These are phyloP conservation scores for Paramisgurnus dabryanus DNA, from an alignment of 2,113 vertebrate genomes.

Conservation along the genomic window DNA sequence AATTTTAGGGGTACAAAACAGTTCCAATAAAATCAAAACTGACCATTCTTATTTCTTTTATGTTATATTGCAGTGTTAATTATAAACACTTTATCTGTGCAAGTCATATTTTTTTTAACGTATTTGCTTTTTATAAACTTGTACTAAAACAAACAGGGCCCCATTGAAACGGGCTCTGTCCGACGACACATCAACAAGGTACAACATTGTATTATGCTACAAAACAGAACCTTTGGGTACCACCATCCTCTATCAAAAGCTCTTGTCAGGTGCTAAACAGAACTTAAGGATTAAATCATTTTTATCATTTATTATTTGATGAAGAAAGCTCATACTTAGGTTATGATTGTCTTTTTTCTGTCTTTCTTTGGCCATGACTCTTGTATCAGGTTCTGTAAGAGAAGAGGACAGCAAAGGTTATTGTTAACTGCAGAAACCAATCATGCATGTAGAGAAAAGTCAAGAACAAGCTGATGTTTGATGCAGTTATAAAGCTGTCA, in stretches of 20 bases:
- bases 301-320: background rate
- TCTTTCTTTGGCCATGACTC: slow-evolving; percentile 92
- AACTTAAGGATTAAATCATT: background rate
- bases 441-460: background rate
- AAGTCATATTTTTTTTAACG: too few species aligned
- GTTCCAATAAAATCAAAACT: too few species aligned
- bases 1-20: too few species aligned
- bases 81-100: too few species aligned
- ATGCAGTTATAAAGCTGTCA: background rate
- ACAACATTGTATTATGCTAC: too few species aligned
- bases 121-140: too few species aligned
- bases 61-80: too few species aligned
- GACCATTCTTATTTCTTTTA: too few species aligned
- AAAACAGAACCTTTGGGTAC: too few species aligned
- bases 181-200: too few species aligned
- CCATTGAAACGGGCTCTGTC: too few species aligned
- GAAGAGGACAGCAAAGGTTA: slow-evolving; percentile 55
- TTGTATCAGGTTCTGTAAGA: slow-evolving; percentile 85
- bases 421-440: background rate
- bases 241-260: background rate
- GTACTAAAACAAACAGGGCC: too few species aligned
- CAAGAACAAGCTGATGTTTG: background rate
- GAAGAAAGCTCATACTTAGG: slow-evolving; percentile 80
- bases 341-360: slow-evolving; percentile 99
- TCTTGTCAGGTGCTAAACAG: background rate